phyloP scores from a whole-genome alignment of 2,113 vertebrate species.

The Amia ocellicauda region DNA sequence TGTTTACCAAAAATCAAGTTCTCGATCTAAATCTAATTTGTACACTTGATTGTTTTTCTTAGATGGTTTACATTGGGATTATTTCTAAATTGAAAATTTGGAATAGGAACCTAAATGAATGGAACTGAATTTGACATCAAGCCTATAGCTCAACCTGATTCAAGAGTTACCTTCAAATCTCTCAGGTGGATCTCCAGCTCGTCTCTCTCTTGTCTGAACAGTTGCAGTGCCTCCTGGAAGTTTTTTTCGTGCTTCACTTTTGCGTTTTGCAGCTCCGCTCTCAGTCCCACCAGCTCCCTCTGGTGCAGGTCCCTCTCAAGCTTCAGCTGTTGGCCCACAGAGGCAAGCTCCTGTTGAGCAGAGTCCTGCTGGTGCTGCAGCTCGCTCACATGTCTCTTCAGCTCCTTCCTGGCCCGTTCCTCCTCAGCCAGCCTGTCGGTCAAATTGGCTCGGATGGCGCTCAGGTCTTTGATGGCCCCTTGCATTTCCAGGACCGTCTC shows the following conservation, averaged over 20 bases:
- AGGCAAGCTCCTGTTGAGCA: conserved; percentile 64
- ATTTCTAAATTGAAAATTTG: too few relatives aligned
- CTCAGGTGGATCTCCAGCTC: conserved; percentile 68
- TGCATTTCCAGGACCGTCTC: conserved; percentile 73
- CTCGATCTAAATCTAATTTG: too few relatives aligned
- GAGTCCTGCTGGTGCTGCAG: conserved; percentile 61
- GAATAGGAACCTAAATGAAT: too few relatives aligned
- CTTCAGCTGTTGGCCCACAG: conserved; percentile 73
- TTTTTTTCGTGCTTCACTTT: conserved; percentile 69
- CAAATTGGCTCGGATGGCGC: conserved; percentile 65
- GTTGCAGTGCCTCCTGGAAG: conserved; percentile 64
- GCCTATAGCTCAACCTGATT: background rate
- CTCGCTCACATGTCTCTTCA: conserved; percentile 59
- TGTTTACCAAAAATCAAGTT: too few relatives aligned
- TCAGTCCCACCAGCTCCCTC: conserved; percentile 70
- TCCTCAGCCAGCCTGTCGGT: conserved; percentile 69
- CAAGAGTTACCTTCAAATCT: conserved; percentile 70
- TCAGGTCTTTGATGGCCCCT: conserved; percentile 67
- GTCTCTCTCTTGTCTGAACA: conserved; percentile 70
- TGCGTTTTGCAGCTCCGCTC: conserved; percentile 56
- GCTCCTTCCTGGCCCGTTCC: conserved; percentile 68
- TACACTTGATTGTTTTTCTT: too few relatives aligned
- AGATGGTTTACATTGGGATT: too few relatives aligned
- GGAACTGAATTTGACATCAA: too few relatives aligned
- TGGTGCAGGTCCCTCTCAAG: conserved; percentile 80